A percentile compares a stretch with the other conserved stretches of the same genome.
Conservation (phyloP, 2,888 invertebrate species). For the Lasioglossum marginatum region DNA sequence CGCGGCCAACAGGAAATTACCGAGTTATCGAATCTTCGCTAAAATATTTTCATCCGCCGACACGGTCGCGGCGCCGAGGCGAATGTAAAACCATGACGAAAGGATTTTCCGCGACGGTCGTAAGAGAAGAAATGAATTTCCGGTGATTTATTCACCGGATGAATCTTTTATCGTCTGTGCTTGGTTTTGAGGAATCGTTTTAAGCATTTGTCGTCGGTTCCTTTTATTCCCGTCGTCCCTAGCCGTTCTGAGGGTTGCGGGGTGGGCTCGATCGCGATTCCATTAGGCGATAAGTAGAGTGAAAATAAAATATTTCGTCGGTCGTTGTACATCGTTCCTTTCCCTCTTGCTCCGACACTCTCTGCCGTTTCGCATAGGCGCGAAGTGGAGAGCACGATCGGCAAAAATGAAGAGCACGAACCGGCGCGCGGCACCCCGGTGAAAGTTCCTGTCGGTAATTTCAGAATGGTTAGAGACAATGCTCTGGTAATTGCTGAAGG, state of each 20-base stretch:
- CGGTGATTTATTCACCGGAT: constrained; percentile 71
- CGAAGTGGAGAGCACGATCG: not conserved
- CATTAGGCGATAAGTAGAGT: constrained; percentile 69
- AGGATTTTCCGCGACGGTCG: constrained; percentile 11
- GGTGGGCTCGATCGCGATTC: constrained; percentile 55
- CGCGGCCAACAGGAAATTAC: not conserved
- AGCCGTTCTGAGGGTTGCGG: not conserved
- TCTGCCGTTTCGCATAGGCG: not conserved
- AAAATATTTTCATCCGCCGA: not conserved
- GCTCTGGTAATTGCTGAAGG: constrained; percentile 39
- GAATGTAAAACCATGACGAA: constrained; percentile 2
- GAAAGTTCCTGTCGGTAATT: constrained; percentile 33
- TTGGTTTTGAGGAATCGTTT: constrained; percentile 67
- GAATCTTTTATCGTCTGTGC: constrained; percentile 67
- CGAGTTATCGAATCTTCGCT: not conserved
- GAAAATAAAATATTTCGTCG: constrained; percentile 66
- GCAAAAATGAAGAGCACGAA: constrained; percentile 21
- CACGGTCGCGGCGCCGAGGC: not conserved
- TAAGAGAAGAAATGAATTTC: constrained; percentile 31
- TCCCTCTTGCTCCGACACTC: not conserved
- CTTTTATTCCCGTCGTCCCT: constrained; percentile 16
- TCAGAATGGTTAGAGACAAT: constrained; percentile 25
- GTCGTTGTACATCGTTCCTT: constrained; percentile 11
- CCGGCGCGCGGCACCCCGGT: not conserved
- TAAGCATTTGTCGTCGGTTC: constrained; percentile 58